Percentiles rank a stretch among this genome's conserved stretches.
These are phyloP conservation scores for Eulemur rubriventer DNA, from an alignment of 2,797 vertebrate genomes.

Conservation along the genomic window DNA sequence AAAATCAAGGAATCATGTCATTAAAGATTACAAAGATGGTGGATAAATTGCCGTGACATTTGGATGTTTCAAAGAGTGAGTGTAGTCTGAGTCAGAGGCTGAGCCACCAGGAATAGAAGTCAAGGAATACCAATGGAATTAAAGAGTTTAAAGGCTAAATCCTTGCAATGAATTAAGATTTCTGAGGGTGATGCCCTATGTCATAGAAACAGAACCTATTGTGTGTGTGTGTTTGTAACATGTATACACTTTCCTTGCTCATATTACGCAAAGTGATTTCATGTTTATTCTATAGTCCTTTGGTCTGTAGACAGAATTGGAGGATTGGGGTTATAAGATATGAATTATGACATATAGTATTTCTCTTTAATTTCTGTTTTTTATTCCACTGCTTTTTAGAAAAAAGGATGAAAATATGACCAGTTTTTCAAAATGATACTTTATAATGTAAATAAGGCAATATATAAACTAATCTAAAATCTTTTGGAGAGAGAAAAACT, in stretches of 20 bases:
- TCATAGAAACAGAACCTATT: not conserved
- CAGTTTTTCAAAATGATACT: constrained; percentile 15
- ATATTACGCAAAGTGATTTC: not conserved
- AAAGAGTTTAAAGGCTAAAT: not conserved
- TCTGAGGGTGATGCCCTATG: not conserved
- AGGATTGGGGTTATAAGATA: not conserved
- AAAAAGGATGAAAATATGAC: not conserved
- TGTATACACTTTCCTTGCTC: not conserved
- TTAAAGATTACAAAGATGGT: not conserved
- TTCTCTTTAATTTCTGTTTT: not conserved
- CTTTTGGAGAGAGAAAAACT: not conserved
- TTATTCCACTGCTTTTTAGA: not conserved
- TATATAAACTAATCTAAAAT: not conserved
- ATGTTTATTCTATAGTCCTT: not conserved
- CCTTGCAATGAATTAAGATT: not conserved
- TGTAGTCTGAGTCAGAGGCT: constrained; percentile 26
- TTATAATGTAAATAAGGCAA: not conserved
- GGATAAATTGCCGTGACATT: not conserved
- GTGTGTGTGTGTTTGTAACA: not conserved
- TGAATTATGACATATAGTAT: not conserved
- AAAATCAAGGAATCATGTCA: not conserved
- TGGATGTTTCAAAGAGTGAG: not conserved
- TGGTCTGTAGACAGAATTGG: not conserved
- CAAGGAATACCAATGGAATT: not conserved
- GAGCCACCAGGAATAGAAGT: not conserved